Base-by-base conservation (phyloP, 2,888 invertebrate species). In the Idaea straminata region DNA sequence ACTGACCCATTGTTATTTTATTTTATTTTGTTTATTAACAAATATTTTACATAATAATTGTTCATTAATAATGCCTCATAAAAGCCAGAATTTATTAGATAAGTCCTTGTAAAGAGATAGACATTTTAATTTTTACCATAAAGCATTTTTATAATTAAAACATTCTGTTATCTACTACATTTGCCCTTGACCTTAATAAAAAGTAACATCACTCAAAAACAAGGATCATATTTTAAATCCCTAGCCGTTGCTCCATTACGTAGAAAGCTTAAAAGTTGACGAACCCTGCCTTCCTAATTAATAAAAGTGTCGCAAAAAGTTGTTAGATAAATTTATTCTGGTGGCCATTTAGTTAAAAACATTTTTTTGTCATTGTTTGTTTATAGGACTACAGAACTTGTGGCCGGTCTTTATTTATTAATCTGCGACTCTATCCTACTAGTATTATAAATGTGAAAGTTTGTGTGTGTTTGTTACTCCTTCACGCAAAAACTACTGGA, bases 261-360 rank as follows among this genome's bases (percentile, higher is more conserved):
- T 75, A 62, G 70, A 74, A 72, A 74, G 70, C 67, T 63, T 16
- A 61, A 67, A 66, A 71, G 71, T 61, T 62, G 66, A 65, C 68
- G 72, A 61, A 66, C 64, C 64, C 57, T 64, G 62, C n/a, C 61
- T 64, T 62, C 66, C 80, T 80, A 80, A 80, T 80, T 80, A 80
- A 80, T 80, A 70, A 70, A 80, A 79, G 73, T 78, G 78, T 75
- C 74, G 73, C 76, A 72, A 74, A 77, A 80, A 68, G 74, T 80
- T 77, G 74, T 68, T 66, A 66, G 76, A 75, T 79, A 78, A 80
- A 80, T 80, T 66, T 47, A 25, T 47, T 47, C 47, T 47, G 47
- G 47, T 47, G 47, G 47, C 47, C 13, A 13, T 10, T 47, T 47
- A 13, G 10, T 47, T 25, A 13, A 10, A 10, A 47, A 47, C 13